Evolutionary conservation across 2,888 invertebrate genomes (phyloP).

Genomic region (Drosophila longiperda): DNA sequence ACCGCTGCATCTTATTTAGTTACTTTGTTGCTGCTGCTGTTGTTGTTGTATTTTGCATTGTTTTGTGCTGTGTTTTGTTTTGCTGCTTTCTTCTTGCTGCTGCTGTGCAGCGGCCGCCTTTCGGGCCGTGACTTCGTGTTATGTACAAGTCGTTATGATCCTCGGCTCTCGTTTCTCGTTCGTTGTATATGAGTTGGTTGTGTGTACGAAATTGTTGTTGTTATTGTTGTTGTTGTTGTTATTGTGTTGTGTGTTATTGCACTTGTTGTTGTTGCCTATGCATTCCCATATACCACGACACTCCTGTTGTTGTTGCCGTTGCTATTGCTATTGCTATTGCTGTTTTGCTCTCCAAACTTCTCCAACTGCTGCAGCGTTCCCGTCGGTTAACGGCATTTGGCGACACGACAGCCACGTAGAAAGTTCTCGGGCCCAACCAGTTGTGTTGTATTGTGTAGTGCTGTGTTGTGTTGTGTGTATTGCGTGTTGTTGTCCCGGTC

Average conservation of each 20-base stretch:
- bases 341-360: slow-evolving; percentile 73
- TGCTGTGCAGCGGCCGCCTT: slow-evolving; percentile 60
- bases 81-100: slow-evolving; percentile 45
- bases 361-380: slow-evolving; percentile 51
- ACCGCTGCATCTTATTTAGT: slow-evolving; percentile 77
- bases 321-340: slow-evolving; percentile 62
- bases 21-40: slow-evolving; percentile 60
- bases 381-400: slow-evolving; percentile 76
- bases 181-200: slow-evolving; percentile 58
- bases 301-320: slow-evolving; percentile 28
- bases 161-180: slow-evolving; percentile 76
- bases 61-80: slow-evolving; percentile 82
- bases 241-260: slow-evolving; percentile 70
- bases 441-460: slow-evolving; percentile 45
- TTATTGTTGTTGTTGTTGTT: slow-evolving; percentile 53
- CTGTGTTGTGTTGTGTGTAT: slow-evolving; percentile 44
- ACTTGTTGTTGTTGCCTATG: slow-evolving; percentile 52
- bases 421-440: slow-evolving; percentile 60
- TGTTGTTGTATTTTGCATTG: slow-evolving; percentile 81
- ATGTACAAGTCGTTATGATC: slow-evolving; percentile 73
- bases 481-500: slow-evolving; percentile 42
- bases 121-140: slow-evolving; percentile 73
- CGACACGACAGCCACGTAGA: slow-evolving; percentile 72
- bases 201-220: slow-evolving; percentile 44
- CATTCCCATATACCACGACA: slow-evolving; percentile 30